phyloP scores from a whole-genome alignment of 1,140 invertebrate genomes.

The Sycobia sp. region DNA sequence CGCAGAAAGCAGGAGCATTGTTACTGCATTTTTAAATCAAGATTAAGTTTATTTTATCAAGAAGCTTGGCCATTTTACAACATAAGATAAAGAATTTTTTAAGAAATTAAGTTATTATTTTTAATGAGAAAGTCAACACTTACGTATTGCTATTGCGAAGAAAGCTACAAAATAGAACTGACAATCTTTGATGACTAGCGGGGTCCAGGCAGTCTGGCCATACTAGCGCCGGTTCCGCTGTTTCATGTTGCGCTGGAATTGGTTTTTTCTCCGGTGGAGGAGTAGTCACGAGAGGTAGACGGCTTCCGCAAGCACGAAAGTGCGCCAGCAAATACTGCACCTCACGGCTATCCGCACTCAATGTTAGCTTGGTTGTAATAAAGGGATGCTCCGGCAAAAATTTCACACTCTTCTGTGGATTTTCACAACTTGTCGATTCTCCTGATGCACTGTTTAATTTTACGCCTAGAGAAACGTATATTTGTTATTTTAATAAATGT shows the following conservation, averaged over 20 bases:
- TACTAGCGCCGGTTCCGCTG: background rate
- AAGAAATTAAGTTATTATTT: no score
- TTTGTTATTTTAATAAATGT: background rate
- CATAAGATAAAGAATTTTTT: no score
- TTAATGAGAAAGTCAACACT: background rate
- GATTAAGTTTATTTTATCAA: background rate
- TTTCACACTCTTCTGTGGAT: constrained; percentile 38
- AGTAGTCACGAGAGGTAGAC: constrained; percentile 61
- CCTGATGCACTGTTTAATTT: background rate
- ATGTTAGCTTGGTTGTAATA: constrained; percentile 71
- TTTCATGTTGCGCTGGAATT: background rate
- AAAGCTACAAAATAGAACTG: constrained; percentile 92
- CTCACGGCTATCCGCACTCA: constrained; percentile 65
- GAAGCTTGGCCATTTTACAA: no score
- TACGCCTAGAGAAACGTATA: constrained; percentile 4
- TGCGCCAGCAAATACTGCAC: constrained; percentile 75
- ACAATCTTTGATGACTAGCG: constrained; percentile 84
- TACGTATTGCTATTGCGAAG: constrained; percentile 73
- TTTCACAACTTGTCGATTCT: constrained; percentile 9
- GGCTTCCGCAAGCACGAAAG: constrained; percentile 77
- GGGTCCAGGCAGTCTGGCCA: constrained; percentile 83
- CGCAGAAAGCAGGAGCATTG: constrained; percentile 85
- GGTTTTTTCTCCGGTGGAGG: constrained; percentile 25
- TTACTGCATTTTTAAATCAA: constrained; percentile 61
- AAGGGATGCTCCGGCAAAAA: constrained; percentile 72